Evolutionary conservation across 2,113 vertebrate genomes (phyloP).

Genomic region (Paralichthys olivaceus): DNA sequence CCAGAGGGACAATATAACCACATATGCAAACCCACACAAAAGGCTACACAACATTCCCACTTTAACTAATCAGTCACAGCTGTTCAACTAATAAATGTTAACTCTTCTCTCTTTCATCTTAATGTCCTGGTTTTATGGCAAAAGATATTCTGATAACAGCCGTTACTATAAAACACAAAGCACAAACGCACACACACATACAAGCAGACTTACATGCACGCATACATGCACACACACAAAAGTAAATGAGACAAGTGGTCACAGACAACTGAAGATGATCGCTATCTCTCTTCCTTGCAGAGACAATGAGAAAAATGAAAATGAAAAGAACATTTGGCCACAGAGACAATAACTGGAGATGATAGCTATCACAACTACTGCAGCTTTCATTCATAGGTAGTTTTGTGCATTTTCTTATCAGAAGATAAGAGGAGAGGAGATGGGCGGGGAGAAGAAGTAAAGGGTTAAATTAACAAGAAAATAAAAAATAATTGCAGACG

Average conservation of each 20-base stretch:
- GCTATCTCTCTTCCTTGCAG: slow-evolving; percentile 27
- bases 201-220: background rate
- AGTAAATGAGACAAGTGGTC: slow-evolving; percentile 54
- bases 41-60: background rate
- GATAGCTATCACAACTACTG: slow-evolving; percentile 51
- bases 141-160: slow-evolving; percentile 44
- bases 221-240: slow-evolving; percentile 4
- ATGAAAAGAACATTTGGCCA: slow-evolving; percentile 32
- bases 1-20: background rate
- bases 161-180: slow-evolving; percentile 12
- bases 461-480: background rate
- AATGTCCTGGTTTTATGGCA: slow-evolving; percentile 48
- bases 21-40: background rate
- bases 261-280: slow-evolving; percentile 38
- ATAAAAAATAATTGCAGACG: background rate
- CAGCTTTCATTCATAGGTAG: slow-evolving; percentile 36
- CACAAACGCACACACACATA: slow-evolving; percentile 14
- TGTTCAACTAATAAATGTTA: slow-evolving; percentile 52
- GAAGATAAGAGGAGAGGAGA: background rate
- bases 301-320: slow-evolving; percentile 54
- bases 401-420: slow-evolving; percentile 53
- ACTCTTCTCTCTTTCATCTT: slow-evolving; percentile 43
- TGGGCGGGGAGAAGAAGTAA: background rate
- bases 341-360: slow-evolving; percentile 56
- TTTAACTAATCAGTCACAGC: slow-evolving; percentile 61